phyloP scores from a whole-genome alignment of 2,888 invertebrate species.

The Clivina fossor region DNA sequence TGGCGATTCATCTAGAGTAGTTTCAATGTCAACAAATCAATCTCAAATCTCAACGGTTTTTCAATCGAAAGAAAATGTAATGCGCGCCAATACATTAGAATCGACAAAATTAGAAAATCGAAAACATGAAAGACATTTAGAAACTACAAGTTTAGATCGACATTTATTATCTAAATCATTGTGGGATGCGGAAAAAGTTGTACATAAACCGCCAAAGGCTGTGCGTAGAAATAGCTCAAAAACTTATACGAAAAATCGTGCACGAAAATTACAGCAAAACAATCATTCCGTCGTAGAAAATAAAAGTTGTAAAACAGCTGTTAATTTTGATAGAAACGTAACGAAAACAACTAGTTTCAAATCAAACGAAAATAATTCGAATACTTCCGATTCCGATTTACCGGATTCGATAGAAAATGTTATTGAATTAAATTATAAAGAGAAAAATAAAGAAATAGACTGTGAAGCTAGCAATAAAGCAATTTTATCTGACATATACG shows the following conservation, averaged over 20 bases:
- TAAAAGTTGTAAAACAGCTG: constrained; percentile 10
- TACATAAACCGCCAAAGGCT: constrained; percentile 75
- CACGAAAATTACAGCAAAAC: constrained; percentile 19
- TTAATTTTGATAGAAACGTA: constrained; percentile 27
- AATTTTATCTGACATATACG: constrained; percentile 48
- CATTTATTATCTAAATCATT: constrained; percentile 53
- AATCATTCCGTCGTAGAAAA: constrained; percentile 13
- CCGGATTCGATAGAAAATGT: constrained; percentile 44
- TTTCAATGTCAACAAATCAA: background rate
- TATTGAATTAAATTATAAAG: constrained; percentile 51
- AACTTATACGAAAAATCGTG: constrained; percentile 33
- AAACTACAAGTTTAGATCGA: constrained; percentile 53
- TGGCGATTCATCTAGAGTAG: constrained; percentile 7
- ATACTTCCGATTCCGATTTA: constrained; percentile 11
- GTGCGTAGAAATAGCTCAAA: constrained; percentile 66
- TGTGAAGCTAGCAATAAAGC: constrained; percentile 45
- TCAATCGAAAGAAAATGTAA: constrained; percentile 25
- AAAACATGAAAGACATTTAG: constrained; percentile 32
- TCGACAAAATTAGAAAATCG: constrained; percentile 36
- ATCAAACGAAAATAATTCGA: constrained; percentile 1
- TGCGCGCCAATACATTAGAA: constrained; percentile 34
- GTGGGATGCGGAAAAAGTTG: constrained; percentile 55
- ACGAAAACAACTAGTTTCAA: constrained; percentile 1
- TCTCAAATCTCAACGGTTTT: background rate
- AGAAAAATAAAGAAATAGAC: constrained; percentile 50